phyloP scores from a whole-genome alignment of 2,113 vertebrate genomes.

The Spheniscus mendiculus region DNA sequence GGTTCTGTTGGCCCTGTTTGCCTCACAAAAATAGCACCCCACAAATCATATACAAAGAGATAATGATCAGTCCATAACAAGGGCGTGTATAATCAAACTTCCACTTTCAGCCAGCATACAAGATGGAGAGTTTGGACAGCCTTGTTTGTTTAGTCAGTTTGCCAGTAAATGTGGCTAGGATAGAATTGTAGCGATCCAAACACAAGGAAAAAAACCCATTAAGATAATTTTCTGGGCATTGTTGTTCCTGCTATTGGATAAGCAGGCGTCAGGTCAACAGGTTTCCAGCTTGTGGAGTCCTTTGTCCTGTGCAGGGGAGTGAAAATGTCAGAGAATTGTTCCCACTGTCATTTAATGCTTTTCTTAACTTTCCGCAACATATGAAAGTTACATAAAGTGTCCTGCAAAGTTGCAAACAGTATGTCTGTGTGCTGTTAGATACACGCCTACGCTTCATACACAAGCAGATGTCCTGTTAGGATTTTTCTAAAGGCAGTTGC shows the following conservation, averaged over 20 bases:
- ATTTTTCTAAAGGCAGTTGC: constrained; percentile 17
- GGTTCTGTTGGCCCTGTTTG: neutral
- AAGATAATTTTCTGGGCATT: constrained; percentile 42
- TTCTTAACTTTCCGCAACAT: neutral
- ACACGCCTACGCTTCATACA: neutral
- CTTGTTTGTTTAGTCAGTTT: constrained; percentile 57
- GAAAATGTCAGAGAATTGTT: neutral
- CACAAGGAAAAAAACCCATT: neutral
- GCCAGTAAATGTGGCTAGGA: constrained; percentile 28
- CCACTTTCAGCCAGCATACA: neutral
- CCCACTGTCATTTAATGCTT: neutral
- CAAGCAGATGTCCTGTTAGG: constrained; percentile 19
- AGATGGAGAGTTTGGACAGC: constrained; percentile 21
- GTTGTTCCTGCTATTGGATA: neutral
- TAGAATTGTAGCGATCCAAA: neutral
- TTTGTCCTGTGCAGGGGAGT: neutral
- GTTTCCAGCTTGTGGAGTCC: neutral
- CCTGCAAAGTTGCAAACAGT: neutral
- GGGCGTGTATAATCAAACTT: constrained; percentile 23
- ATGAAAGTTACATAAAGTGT: constrained; percentile 25
- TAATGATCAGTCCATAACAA: constrained; percentile 43
- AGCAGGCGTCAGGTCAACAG: neutral
- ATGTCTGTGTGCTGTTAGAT: neutral
- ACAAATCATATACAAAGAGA: neutral
- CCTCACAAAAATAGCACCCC: neutral